Conservation (phyloP, 2,888 invertebrate species). For the Drosophila formosana region DNA sequence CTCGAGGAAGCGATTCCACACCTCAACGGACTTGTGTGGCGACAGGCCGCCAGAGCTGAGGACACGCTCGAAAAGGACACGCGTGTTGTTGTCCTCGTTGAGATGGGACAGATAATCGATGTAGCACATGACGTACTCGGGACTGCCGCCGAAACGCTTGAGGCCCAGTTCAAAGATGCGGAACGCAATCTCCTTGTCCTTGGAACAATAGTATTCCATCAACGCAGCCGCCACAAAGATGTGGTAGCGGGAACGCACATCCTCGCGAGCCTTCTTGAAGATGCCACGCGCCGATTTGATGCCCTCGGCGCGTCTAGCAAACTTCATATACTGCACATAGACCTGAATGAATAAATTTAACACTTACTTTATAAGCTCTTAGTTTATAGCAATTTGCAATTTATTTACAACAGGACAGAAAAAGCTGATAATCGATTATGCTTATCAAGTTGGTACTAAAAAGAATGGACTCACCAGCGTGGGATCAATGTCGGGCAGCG, state of each 20-base stretch:
- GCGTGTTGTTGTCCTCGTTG: slow-evolving; percentile 99
- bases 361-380: no score
- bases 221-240: slow-evolving; percentile 98
- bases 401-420: no score
- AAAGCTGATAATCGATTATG: no score
- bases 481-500: slow-evolving; percentile 96
- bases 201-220: slow-evolving; percentile 99
- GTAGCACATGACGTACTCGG: slow-evolving; percentile 97
- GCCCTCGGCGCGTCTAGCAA: slow-evolving; percentile 97
- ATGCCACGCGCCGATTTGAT: slow-evolving; percentile 98
- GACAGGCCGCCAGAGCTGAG: slow-evolving; percentile 96
- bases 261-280: slow-evolving; percentile 98
- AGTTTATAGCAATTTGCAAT: no score
- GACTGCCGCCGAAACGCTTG: slow-evolving; percentile 97
- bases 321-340: slow-evolving; percentile 99
- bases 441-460: no score
- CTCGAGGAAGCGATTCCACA: slow-evolving; percentile 99
- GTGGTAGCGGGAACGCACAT: slow-evolving; percentile 93
- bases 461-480: slow-evolving; percentile 90
- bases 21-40: slow-evolving; percentile 97
- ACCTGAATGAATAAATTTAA: slow-evolving; percentile 86
- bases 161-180: slow-evolving; percentile 98
- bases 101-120: slow-evolving; percentile 98
- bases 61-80: slow-evolving; percentile 99
- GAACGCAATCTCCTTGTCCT: slow-evolving; percentile 98